Conservation (phyloP, 2,888 invertebrate species). For the Glaucopsyche alexis region DNA sequence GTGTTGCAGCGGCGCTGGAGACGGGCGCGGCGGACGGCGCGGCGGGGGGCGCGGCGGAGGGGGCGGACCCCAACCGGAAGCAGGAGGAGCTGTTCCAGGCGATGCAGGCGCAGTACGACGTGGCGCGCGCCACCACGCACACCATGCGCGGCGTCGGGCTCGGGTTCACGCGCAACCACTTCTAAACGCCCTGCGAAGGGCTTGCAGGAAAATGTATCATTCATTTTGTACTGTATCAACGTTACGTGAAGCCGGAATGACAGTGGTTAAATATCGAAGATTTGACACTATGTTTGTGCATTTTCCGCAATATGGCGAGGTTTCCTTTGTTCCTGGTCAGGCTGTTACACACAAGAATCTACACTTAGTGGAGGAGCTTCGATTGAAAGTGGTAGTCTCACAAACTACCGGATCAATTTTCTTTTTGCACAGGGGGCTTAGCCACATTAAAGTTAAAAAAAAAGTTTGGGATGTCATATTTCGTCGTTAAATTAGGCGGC, state of each 20-base stretch:
- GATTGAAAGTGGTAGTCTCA: too few relatives aligned
- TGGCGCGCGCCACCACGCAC: constrained; percentile 96
- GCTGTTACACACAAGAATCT: too few relatives aligned
- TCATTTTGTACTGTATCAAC: neutral
- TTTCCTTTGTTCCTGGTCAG: too few relatives aligned
- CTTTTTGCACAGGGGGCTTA: too few relatives aligned
- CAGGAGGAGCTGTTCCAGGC: constrained; percentile 93
- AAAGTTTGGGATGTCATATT: too few relatives aligned
- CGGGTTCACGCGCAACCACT: constrained; percentile 82
- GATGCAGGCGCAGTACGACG: constrained; percentile 98
- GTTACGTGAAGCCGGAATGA: neutral
- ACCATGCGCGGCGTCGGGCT: constrained; percentile 94
- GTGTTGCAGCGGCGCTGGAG: constrained; percentile 7
- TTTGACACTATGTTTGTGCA: neutral
- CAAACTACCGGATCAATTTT: too few relatives aligned
- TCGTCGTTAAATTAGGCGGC: too few relatives aligned
- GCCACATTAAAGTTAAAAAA: too few relatives aligned
- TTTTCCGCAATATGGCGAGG: too few relatives aligned
- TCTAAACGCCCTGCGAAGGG: constrained; percentile 42
- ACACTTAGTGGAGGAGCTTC: too few relatives aligned
- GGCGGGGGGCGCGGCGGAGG: constrained; percentile 42
- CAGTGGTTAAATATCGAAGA: neutral
- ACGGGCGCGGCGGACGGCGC: constrained; percentile 37
- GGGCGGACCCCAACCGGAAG: constrained; percentile 82
- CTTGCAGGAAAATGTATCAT: too few relatives aligned